Conservation (phyloP, 92 coral and sea anemone genomes). For the Umimayanthus chanpuru region DNA sequence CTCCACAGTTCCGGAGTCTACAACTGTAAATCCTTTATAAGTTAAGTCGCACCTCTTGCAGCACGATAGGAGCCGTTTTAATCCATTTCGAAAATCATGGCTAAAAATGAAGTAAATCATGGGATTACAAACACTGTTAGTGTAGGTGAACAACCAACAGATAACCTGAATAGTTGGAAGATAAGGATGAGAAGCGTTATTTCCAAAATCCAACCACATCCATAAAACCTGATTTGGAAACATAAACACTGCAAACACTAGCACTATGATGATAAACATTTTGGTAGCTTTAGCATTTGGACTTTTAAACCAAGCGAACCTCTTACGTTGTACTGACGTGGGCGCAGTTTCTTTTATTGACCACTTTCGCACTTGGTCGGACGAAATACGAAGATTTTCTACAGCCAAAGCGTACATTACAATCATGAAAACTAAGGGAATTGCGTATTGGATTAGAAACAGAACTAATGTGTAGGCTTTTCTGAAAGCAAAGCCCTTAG, state of each 20-base stretch:
- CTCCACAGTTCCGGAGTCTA: slow-evolving; percentile 12
- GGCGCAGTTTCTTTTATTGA: slow-evolving; percentile 18
- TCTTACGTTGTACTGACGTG: background rate
- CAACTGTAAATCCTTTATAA: background rate
- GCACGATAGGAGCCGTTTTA: background rate
- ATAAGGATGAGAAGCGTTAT: slow-evolving; percentile 15
- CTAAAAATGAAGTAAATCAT: slow-evolving; percentile 59
- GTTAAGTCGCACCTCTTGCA: background rate
- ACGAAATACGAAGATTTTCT: slow-evolving; percentile 62
- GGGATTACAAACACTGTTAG: slow-evolving; percentile 69
- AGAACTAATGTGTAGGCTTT: slow-evolving; percentile 75
- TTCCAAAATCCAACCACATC: slow-evolving; percentile 74
- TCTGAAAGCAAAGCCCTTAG: slow-evolving; percentile 57
- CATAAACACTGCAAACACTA: slow-evolving; percentile 68
- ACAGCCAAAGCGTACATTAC: slow-evolving; percentile 80
- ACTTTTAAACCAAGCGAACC: background rate
- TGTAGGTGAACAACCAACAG: slow-evolving; percentile 68
- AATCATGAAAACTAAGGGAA: slow-evolving; percentile 82
- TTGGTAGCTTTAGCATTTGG: slow-evolving; percentile 55
- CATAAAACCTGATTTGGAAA: slow-evolving; percentile 68
- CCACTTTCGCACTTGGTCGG: slow-evolving; percentile 54
- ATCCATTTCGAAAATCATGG: slow-evolving; percentile 52
- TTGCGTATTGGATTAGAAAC: slow-evolving; percentile 80
- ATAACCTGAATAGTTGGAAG: slow-evolving; percentile 53
- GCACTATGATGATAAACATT: slow-evolving; percentile 62